Conservation (phyloP, 2,113 vertebrate species). For the Proteles cristata region DNA sequence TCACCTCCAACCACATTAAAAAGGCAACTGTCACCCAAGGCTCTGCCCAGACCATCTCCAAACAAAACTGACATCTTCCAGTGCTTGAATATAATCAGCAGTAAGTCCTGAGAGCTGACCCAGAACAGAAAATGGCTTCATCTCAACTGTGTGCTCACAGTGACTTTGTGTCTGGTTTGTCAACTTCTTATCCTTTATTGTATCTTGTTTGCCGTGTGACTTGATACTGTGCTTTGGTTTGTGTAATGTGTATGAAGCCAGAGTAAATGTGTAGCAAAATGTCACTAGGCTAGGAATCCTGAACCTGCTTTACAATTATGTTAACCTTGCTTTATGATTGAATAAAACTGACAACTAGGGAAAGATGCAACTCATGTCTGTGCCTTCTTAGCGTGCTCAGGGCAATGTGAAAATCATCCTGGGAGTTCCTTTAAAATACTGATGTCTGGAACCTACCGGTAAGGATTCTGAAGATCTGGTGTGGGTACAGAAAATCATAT, state of each 20-base stretch:
- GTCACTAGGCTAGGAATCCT: neutral
- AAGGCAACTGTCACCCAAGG: neutral
- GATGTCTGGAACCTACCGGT: neutral
- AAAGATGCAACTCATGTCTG: neutral
- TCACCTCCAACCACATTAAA: neutral
- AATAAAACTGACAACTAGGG: neutral
- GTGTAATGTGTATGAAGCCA: neutral
- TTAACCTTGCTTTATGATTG: neutral
- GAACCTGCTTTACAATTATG: neutral
- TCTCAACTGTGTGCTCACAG: neutral
- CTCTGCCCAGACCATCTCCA: neutral
- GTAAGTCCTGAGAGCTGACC: neutral
- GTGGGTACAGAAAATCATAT: rapidly evolving
- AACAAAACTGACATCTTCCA: neutral
- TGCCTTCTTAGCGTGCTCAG: neutral
- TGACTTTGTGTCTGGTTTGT: neutral
- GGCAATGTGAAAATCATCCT: neutral
- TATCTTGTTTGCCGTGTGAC: neutral
- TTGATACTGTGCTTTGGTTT: neutral
- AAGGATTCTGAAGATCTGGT: neutral
- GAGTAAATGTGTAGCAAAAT: neutral
- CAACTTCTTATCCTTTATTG: neutral
- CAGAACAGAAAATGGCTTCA: neutral
- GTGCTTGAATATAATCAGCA: neutral
- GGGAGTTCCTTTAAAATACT: neutral